Conservation (phyloP, 2,113 vertebrate species). For the Bagarius yarrelli region DNA sequence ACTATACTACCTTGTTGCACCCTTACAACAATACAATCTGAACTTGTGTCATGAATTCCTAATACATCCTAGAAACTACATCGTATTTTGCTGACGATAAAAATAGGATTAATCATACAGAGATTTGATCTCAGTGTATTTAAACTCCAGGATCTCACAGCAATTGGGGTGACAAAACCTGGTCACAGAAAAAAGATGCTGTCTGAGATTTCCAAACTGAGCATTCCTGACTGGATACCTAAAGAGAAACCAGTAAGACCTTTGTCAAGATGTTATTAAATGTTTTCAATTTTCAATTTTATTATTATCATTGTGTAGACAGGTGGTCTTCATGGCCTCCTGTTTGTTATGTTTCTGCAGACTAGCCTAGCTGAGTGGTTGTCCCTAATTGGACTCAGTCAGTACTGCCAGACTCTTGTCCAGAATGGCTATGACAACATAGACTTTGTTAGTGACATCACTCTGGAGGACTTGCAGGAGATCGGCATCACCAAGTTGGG, state of each 20-base stretch:
- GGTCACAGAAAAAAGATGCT: conserved; percentile 96
- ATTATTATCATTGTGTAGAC: neutral
- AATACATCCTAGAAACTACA: neutral
- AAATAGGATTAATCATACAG: neutral
- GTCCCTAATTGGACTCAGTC: conserved; percentile 90
- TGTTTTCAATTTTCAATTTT: neutral
- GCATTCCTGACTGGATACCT: conserved; percentile 85
- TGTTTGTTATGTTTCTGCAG: conserved; percentile 62
- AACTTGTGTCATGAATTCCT: neutral
- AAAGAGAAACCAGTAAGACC: conserved; percentile 90
- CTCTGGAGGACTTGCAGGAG: conserved; percentile 94
- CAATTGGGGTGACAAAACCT: conserved; percentile 95
- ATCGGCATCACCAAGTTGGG: conserved; percentile 93
- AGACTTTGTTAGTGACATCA: conserved; percentile 96
- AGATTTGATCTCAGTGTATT: conserved; percentile 42
- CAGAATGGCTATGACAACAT: conserved; percentile 97
- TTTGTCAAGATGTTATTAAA: neutral
- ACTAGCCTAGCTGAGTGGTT: conserved; percentile 92
- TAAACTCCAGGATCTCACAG: conserved; percentile 84
- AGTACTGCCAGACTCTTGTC: conserved; percentile 95
- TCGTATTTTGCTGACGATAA: neutral
- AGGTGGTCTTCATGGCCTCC: neutral
- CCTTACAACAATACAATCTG: neutral
- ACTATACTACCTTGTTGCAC: neutral
- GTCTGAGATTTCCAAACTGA: conserved; percentile 88